phyloP scores from a whole-genome alignment of 2,888 invertebrate species.

The Monoplex corrugatus region DNA sequence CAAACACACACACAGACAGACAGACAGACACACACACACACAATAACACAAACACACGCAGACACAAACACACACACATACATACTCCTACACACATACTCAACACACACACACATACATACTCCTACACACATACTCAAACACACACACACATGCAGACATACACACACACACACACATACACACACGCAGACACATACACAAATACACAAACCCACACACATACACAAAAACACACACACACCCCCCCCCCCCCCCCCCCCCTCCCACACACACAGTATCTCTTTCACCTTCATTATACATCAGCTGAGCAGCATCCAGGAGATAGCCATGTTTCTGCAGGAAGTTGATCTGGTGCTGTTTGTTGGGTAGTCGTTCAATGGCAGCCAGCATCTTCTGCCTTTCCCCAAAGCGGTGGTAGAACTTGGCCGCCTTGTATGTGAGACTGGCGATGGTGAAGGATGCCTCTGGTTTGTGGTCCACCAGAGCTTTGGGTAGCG shows the following conservation, averaged over 20 bases:
- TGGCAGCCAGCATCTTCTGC: slow-evolving; percentile 66
- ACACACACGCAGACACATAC: no score
- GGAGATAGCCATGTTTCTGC: slow-evolving; percentile 61
- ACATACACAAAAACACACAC: no score
- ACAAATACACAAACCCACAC: no score
- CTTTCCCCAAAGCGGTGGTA: slow-evolving; percentile 62
- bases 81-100: no score
- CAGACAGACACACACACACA: no score
- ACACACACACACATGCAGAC: no score
- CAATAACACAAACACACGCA: no score
- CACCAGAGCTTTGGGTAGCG: slow-evolving; percentile 60
- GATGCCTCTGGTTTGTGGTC: slow-evolving; percentile 62
- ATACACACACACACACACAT: no score
- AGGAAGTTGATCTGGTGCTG: slow-evolving; percentile 67
- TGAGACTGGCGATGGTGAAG: slow-evolving; percentile 65
- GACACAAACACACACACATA: no score
- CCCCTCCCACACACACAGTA: neutral
- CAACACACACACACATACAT: no score
- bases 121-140: no score
- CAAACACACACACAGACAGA: no score
- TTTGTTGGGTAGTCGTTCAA: slow-evolving; percentile 61
- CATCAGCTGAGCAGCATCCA: slow-evolving; percentile 63
- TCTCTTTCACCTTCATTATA: slow-evolving; percentile 63
- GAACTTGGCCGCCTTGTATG: slow-evolving; percentile 66
- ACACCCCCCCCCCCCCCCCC: neutral